Evolutionary conservation across 2,113 vertebrate genomes (phyloP), one percentile per base, ranked within the genome.

Genomic region (Nothoprocta pentlandii): DNA sequence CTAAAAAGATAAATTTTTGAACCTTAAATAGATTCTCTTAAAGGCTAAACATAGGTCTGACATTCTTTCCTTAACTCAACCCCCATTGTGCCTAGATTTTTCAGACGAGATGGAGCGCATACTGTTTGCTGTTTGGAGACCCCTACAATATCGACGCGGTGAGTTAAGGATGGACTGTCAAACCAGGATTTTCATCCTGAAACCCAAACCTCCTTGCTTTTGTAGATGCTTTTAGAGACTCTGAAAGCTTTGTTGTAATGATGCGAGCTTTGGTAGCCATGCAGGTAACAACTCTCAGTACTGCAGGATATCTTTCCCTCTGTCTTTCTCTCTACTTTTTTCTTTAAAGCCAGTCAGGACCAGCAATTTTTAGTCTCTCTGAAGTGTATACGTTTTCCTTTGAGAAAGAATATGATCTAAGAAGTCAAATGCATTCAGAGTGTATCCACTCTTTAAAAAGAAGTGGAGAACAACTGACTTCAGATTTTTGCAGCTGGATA

Each of bases 71-170:
- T 94, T 90, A 80, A 86, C 94, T 91, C 76, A 62, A 93, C 75
- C 93, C 94, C 59, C 67, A 80, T 88, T 96, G 94, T 91, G 74
- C 94, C 61, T 95, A 97, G 97, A 87, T 97, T 97, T 54, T 97
- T 97, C 97, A 94, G 97, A 69, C 67, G 96, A 91, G 97, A 97
- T 97, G 97, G 97, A 97, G 97, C 96, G 32, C 97, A 97, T 69
- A 85, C 97, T 15, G 96, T 97, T n/a, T 97, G 97, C 97, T 95
- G 97, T 93, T 92, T 97, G 97, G 97, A 97, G 96, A 97, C 53
- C 89, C 97, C 97, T 59, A 92, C 97, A 77, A 97, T 97, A 95
- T 97, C 97, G 89, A 97, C 97, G 12, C 96, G 97, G 97, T 97
- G 96, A 97, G 97, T 94, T 85, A 88, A 95, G 95, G 86, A 47